Base-by-base conservation (phyloP, 2,888 invertebrate species). In the Lepidonotus clava region DNA sequence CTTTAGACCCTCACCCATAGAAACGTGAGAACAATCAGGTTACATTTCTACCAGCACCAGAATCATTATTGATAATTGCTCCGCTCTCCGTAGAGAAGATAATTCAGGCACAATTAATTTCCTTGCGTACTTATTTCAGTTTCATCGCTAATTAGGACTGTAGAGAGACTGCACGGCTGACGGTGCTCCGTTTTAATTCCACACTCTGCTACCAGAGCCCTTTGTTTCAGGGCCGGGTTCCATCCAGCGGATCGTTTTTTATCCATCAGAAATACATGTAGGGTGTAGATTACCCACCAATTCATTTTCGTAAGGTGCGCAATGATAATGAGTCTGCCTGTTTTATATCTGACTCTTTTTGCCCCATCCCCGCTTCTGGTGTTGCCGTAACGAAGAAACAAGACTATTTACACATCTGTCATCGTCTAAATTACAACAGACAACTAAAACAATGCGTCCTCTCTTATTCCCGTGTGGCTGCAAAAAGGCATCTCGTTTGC, bases 81-180 rank as follows among this genome's bases (percentile, higher is more conserved):
- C 24, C 61, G 28, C 61, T 32, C 61, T 61, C 61, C 61, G 24
- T 24, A 11, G 11, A 28, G 61, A 24, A 61, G 61, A 61, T 61
- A 61, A 61, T 61, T 61, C 61, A 61, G 61, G 61, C 61, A 61
- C 61, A 61, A 61, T 61, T 61, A 61, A 61, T 61, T 61, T 61
- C 61, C 61, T 24, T 24, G 11, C 28, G 28, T 32, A 18, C 28
- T 56, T 56, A 8, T 56, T 56, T 56, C 28, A 61, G 61, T 61
- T 24, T 61, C 61, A 61, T 61, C 61, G 28, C 61, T 61, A 61
- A 61, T 61, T 61, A 61, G 61, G 61, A 61, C 24, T 61, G 61
- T 61, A 61, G 61, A 61, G 61, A 61, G 24, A 61, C 28, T 61
- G 61, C 28, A 61, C n/a, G 61, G 28, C 28, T 61, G 61, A 61